Evolutionary conservation across 1,140 invertebrate genomes (phyloP), one percentile per base, ranked within the genome.

Genomic region (Microplitis demolitor): DNA sequence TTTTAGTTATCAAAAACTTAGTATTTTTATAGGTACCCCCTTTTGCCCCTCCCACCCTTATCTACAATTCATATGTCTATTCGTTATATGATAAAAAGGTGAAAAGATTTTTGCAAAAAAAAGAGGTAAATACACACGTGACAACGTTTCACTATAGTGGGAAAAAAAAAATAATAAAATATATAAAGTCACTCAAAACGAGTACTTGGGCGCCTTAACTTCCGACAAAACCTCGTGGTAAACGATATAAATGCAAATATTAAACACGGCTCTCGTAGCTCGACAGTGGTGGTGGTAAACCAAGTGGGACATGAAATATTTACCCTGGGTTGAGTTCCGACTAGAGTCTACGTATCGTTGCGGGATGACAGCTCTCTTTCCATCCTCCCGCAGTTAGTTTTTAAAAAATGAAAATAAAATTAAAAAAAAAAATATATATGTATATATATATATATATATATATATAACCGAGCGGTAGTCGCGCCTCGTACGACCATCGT

Each of bases 381-480:
- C 64, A 31, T 51, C 37, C 66, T 51, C 34, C 39, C 6, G 39
- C 5, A 39, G 39, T 45, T 45, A 24, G 24, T 45, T 45, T 45
- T 45, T 45, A 11, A 45, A 24, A 24, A 24, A 24, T 24, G 24
- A 24, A 24, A 24, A 24, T n/a, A n/a, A 24, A 45, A 6, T 45
- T 45, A 45, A 11, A n/a, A 62, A 31, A 34, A 66, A n/a, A n/a
- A n/a, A n/a, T n/a, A n/a, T n/a, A n/a, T n/a, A n/a, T n/a, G n/a
- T n/a, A n/a, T n/a, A n/a, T n/a, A n/a, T n/a, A n/a, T n/a, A n/a
- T n/a, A n/a, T n/a, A n/a, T n/a, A n/a, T n/a, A n/a, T n/a, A n/a
- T 77, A 77, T 83, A 83, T 71, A 80, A 80, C 77, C 69, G 64
- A 72, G 79, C 79, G 76, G 78, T 76, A 77, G 76, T 77, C 79